These are phyloP conservation scores for Heteromurus nitidus DNA, from an alignment of 2,888 invertebrate species.

Conservation along the genomic window DNA sequence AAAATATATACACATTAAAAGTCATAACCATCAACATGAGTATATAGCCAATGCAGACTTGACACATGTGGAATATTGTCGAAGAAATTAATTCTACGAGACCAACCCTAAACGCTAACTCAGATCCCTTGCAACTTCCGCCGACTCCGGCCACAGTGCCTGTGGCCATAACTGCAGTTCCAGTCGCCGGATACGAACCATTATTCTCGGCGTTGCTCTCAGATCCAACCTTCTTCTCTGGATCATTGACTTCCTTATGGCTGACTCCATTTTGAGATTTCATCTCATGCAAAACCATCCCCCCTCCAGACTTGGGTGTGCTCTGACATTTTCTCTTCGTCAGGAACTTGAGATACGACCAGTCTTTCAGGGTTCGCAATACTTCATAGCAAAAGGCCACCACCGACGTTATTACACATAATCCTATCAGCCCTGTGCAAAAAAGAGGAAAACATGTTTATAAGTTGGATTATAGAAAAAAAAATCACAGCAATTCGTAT, in stretches of 20 bases:
- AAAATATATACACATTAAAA: slow-evolving; percentile 71
- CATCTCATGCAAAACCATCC: slow-evolving; percentile 27
- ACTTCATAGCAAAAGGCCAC: slow-evolving; percentile 52
- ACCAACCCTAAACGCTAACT: slow-evolving; percentile 17
- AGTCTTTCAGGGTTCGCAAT: slow-evolving; percentile 42
- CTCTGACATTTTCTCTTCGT: slow-evolving; percentile 34
- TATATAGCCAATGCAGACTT: slow-evolving; percentile 66
- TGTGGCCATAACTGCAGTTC: slow-evolving; percentile 50
- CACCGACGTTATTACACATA: slow-evolving; percentile 42
- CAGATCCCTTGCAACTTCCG: slow-evolving; percentile 10
- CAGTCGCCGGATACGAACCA: background rate
- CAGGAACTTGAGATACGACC: slow-evolving; percentile 49
- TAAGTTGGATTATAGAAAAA: too few species aligned
- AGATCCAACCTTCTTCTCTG: background rate
- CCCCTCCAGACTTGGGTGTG: background rate
- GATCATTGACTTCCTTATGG: background rate
- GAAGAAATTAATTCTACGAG: slow-evolving; percentile 27
- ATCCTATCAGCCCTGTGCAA: slow-evolving; percentile 37
- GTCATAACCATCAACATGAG: slow-evolving; percentile 73
- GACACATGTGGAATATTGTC: slow-evolving; percentile 58
- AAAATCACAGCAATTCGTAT: too few species aligned
- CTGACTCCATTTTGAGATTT: background rate
- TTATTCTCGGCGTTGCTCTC: background rate
- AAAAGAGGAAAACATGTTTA: too few species aligned
- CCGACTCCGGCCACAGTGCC: slow-evolving; percentile 12